Percentiles rank a stretch among this genome's conserved stretches.
phyloP scores from a whole-genome alignment of 1,140 invertebrate species.

The Bombyx mandarina region DNA sequence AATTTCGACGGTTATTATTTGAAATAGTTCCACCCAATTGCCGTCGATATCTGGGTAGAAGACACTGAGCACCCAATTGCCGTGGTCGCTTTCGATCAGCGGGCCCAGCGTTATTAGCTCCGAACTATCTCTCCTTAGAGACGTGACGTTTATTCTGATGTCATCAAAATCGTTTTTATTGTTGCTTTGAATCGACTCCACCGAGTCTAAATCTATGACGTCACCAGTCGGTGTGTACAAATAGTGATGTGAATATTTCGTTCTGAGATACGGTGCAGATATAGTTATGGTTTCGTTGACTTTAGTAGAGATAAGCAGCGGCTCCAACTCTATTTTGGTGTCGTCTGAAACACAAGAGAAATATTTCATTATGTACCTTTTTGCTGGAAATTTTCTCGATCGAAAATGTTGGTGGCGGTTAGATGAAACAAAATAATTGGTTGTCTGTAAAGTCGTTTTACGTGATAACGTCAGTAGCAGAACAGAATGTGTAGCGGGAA shows the following conservation, averaged over 20 bases:
- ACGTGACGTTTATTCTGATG: constrained; percentile 1
- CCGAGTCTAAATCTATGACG: constrained; percentile 23
- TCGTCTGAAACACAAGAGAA: constrained; percentile 26
- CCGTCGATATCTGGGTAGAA: constrained; percentile 25
- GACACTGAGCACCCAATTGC: constrained; percentile 49
- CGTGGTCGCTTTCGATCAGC: constrained; percentile 35
- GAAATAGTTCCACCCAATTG: constrained; percentile 37
- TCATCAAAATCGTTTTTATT: background rate
- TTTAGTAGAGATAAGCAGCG: constrained; percentile 22
- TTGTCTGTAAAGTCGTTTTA: too few species aligned
- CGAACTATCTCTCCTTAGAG: background rate
- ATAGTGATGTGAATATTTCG: constrained; percentile 27
- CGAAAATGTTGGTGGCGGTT: too few species aligned
- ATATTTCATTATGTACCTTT: too few species aligned
- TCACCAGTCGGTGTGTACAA: constrained; percentile 38
- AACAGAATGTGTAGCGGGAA: too few species aligned
- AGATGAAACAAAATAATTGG: too few species aligned
- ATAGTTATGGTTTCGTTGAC: constrained; percentile 35
- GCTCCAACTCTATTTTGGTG: constrained; percentile 28
- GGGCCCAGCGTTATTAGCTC: constrained; percentile 31
- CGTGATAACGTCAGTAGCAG: too few species aligned
- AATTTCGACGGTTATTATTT: constrained; percentile 47
- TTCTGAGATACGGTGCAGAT: constrained; percentile 27
- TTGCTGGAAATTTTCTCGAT: too few species aligned
- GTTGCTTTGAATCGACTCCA: too few species aligned